Evolutionary conservation across 1,140 invertebrate genomes (phyloP).

Genomic region (Aphelinus certus): DNA sequence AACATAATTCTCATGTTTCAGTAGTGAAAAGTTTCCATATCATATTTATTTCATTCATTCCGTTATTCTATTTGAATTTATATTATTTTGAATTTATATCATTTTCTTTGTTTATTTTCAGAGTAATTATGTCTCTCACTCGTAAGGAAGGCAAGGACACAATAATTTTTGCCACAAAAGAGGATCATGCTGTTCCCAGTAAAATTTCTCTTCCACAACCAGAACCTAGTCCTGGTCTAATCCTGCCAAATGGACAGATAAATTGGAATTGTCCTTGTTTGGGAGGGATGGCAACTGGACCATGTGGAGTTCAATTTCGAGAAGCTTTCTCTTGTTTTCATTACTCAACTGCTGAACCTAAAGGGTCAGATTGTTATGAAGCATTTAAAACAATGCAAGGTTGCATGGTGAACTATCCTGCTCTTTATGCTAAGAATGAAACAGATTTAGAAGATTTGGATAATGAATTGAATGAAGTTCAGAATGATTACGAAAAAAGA

Average conservation of each 20-base stretch:
- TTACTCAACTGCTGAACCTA: constrained; percentile 80
- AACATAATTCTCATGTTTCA: too few species aligned
- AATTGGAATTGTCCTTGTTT: constrained; percentile 98
- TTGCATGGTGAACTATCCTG: constrained; percentile 92
- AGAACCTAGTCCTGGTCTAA: constrained; percentile 80
- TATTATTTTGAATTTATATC: background rate
- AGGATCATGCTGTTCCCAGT: constrained; percentile 80
- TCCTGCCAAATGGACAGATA: constrained; percentile 88
- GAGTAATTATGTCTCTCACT: constrained; percentile 59
- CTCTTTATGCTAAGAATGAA: constrained; percentile 78
- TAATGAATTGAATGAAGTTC: constrained; percentile 64
- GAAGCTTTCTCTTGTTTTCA: constrained; percentile 96
- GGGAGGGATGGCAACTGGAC: constrained; percentile 94
- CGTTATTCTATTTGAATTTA: too few species aligned
- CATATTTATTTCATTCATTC: too few species aligned
- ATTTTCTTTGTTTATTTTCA: background rate
- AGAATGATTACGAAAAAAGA: background rate
- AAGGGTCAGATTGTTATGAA: constrained; percentile 91
- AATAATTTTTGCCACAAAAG: constrained; percentile 84
- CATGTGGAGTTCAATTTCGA: constrained; percentile 91
- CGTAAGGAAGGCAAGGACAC: constrained; percentile 78
- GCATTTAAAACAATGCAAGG: constrained; percentile 90
- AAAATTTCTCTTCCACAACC: constrained; percentile 77
- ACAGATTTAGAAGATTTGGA: constrained; percentile 60
- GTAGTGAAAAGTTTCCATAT: too few species aligned